Base-by-base conservation (phyloP, 2,888 invertebrate species). In the Eucera pruinosa region DNA sequence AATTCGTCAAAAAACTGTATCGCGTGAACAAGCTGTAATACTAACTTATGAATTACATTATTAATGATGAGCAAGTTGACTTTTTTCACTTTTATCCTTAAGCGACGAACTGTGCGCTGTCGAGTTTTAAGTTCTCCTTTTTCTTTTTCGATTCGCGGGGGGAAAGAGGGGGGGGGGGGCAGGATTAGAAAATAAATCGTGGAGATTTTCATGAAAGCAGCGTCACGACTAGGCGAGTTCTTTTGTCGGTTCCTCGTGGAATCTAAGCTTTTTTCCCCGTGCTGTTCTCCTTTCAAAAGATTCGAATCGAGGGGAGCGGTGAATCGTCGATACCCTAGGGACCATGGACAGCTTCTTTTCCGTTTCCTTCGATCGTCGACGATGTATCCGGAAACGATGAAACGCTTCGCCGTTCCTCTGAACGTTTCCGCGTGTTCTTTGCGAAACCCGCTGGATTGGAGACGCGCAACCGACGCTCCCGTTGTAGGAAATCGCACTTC, bases 361-460 rank as follows among this genome's bases (percentile, higher is more conserved):
- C 4, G 18, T 47, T 23, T 23, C 48, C 13, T 48, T 48, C 23
- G 48, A 48, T 48, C 48, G 15, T 20, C 18, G 47, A 20, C 13
- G 47, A 18, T 47, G 47, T 47, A 13, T 47, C 47, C 47, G 47
- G 13, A 20, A 20, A 9, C 13, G 47, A 47, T 47, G 47, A 47
- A 47, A 47, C 47, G 47, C 45, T 45, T 45, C 45, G 13, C 20
- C 45, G 45, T 47, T 47, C 13, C 20, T 18, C 9, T 47, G 45
- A 47, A 47, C 45, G 47, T 5, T 20, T 6, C 20, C 20, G 20
- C 47, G 47, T 13, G 18, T 47, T 20, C 2, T 18, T 11, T 18
- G 20, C 47, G 47, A 20, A 20, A 1, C 47, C 20, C 47, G 47
- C 47, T 18, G 47, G 47, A 47, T 20, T 15, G 39, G 13, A 18